A percentile compares a stretch with the other conserved stretches of the same genome.
phyloP scores from a whole-genome alignment of 2,888 invertebrate genomes.

The Drosophila setosimentum region DNA sequence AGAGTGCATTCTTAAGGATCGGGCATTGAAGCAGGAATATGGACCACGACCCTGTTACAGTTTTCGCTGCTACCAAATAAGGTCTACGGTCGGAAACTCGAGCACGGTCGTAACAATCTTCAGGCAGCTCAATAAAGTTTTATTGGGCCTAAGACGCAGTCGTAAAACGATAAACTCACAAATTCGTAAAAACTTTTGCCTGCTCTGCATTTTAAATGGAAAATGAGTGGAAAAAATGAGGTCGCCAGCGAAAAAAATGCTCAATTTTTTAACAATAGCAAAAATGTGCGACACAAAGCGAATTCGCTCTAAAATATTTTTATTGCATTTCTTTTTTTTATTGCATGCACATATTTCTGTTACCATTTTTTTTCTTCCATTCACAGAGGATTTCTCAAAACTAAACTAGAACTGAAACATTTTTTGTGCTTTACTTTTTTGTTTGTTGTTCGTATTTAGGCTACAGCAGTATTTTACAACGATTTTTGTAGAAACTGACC shows the following conservation, averaged over 20 bases:
- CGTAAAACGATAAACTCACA: conserved; percentile 79
- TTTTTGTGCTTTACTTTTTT: conserved; percentile 73
- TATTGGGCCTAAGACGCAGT: conserved; percentile 57
- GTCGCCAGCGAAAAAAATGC: conserved; percentile 73
- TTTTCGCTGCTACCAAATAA: conserved; percentile 76
- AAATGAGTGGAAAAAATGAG: conserved; percentile 71
- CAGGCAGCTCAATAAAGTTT: conserved; percentile 71
- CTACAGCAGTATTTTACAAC: conserved; percentile 45
- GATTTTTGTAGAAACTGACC: conserved; percentile 67
- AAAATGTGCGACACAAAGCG: conserved; percentile 64
- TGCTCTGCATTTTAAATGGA: conserved; percentile 70
- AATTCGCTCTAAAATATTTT: conserved; percentile 75
- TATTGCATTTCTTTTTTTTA: conserved; percentile 67
- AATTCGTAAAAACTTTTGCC: conserved; percentile 69
- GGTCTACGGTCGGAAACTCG: conserved; percentile 70
- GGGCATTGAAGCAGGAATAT: conserved; percentile 11
- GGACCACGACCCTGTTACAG: conserved; percentile 59
- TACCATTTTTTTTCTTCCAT: conserved; percentile 65
- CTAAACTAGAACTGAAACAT: conserved; percentile 78
- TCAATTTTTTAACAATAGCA: conserved; percentile 76
- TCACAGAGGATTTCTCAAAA: conserved; percentile 70
- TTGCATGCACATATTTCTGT: conserved; percentile 53
- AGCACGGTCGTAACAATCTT: conserved; percentile 48
- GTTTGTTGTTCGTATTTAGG: conserved; percentile 39
- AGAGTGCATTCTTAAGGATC: conserved; percentile 7